Base-by-base conservation (phyloP, 2,797 vertebrate genomes). In the Falco naumanni region DNA sequence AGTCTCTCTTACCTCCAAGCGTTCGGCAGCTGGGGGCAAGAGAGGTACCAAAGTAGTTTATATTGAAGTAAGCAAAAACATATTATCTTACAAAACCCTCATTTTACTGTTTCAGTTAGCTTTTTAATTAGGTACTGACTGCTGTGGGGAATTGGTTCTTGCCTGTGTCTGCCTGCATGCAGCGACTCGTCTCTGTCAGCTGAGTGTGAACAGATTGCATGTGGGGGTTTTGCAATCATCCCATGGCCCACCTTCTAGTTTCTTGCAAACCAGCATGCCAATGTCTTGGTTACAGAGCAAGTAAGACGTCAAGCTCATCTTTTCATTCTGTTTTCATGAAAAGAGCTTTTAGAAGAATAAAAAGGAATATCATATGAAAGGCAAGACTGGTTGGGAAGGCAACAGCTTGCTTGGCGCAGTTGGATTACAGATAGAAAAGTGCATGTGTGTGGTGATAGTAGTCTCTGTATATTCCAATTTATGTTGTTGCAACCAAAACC, bases 91-190 rank as follows among this genome's bases (percentile, higher is more conserved):
- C 76, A 88, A 76, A 93, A 1, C 57, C 61, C 43, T 83, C 80
- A 6, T 66, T 94, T 88, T 66, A 43, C 57, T 71, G 6, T 66
- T 90, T 91, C 84, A 53, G 56, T 82, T 82, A 65, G 57, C n/a
- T 88, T 79, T 88, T 93, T 88, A 94, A 93, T 93, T 85, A 94
- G 80, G 48, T 39, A 37, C 53, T 31, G 92, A 28, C 60, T 81
- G 70, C 89, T 89, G 80, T 43, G 90, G 84, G 81, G 90, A 71
- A 57, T 70, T 61, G 71, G 61, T 74, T 92, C 71, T 65, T 85
- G 47, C 76, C 60, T 21, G 20, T 9, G 45, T 65, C 60, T 82
- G 75, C 66, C 66, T 79, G 63, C 79, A 0, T 54, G 89, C 65
- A n/a, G 41, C 10, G 47, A 51, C 90, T 93, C 7, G 25, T 76